A percentile compares a stretch with the other conserved stretches of the same genome.
Evolutionary conservation across 2,888 invertebrate species (phyloP).

Genomic region (Pachydiplax longipennis): DNA sequence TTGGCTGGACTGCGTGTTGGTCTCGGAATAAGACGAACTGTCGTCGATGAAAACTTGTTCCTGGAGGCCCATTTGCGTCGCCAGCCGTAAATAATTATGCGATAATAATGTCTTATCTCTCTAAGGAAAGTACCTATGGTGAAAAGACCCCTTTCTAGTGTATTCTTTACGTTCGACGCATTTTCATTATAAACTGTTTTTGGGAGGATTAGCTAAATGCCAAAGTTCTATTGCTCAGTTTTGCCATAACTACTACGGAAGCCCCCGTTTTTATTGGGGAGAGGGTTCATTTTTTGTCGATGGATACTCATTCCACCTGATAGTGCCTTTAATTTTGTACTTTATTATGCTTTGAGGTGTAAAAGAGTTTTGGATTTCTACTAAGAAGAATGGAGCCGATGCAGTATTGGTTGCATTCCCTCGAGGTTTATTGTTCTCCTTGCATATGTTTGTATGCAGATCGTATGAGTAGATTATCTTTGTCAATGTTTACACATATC

Average conservation of each 20-base stretch:
- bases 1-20: not conserved
- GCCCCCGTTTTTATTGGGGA: not conserved
- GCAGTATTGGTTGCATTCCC: not conserved
- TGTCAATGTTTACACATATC: slow-evolving; percentile 41
- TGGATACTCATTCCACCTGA: slow-evolving; percentile 38
- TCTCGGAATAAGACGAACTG: not conserved
- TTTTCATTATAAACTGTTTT: not conserved
- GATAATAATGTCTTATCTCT: too few relatives aligned
- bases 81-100: too few relatives aligned
- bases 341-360: slow-evolving; percentile 24
- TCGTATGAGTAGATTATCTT: not conserved
- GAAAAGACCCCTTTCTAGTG: not conserved
- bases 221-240: slow-evolving; percentile 37
- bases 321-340: slow-evolving; percentile 40
- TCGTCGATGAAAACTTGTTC: too few relatives aligned
- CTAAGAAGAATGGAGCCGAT: not conserved
- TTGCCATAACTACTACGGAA: not conserved
- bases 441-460: not conserved
- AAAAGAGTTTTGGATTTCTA: slow-evolving; percentile 8
- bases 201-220: slow-evolving; percentile 26
- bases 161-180: not conserved
- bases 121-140: too few relatives aligned
- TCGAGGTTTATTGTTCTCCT: not conserved
- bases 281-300: not conserved
- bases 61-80: too few relatives aligned